phyloP scores from a whole-genome alignment of 1,140 invertebrate species.

The Drosophila repleta region DNA sequence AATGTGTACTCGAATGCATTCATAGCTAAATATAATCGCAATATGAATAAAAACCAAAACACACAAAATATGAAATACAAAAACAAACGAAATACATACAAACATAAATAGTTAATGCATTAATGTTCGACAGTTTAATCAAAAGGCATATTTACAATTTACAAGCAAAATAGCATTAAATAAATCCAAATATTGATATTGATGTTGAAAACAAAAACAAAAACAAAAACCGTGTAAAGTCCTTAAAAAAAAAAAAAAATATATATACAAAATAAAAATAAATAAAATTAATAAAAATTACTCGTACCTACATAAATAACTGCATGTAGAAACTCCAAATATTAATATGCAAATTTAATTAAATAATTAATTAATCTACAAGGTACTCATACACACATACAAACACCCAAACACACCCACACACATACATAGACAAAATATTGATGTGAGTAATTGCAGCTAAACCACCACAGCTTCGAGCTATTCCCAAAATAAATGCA shows the following conservation, averaged over 20 bases:
- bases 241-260: constrained; percentile 49
- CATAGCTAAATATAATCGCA: constrained; percentile 58
- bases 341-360: constrained; percentile 65
- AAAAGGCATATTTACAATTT: constrained; percentile 68
- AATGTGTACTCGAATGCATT: constrained; percentile 46
- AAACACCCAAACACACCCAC: not conserved
- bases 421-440: constrained; percentile 7
- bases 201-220: constrained; percentile 32
- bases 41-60: constrained; percentile 52
- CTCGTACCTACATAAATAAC: constrained; percentile 40
- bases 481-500: constrained; percentile 78
- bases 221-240: constrained; percentile 66
- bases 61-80: constrained; percentile 51
- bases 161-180: constrained; percentile 60
- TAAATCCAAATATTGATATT: constrained; percentile 61
- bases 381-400: constrained; percentile 50
- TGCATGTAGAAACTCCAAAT: constrained; percentile 68
- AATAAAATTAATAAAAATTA: constrained; percentile 18
- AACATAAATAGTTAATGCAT: constrained; percentile 60
- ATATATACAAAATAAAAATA: not conserved
- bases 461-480: constrained; percentile 71
- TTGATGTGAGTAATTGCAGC: constrained; percentile 63
- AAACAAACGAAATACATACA: constrained; percentile 37
- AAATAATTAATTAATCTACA: constrained; percentile 51
- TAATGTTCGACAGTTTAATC: constrained; percentile 79